Base-by-base conservation (phyloP, 2,888 invertebrate genomes). In the Leucophenga maculata region DNA sequence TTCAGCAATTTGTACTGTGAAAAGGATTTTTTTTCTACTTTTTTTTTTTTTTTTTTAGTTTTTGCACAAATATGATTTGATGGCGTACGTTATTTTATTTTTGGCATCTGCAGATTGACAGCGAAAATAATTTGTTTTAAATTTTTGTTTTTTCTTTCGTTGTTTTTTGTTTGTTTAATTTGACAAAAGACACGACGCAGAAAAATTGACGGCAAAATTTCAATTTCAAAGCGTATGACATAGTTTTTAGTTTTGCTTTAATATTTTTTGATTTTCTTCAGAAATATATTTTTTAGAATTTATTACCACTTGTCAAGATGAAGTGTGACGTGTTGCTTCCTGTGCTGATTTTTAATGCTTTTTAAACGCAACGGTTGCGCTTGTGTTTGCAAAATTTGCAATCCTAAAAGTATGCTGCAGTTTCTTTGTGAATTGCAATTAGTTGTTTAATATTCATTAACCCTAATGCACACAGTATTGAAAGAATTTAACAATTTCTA, bases 101-200 rank as follows among this genome's bases (percentile, higher is more conserved):
- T 70, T 57, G 22, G 22, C 16, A n/a, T n/a, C n/a, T 44, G 68
- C 59, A 69, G 62, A 20, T 65, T 81, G 78, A 78, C 78, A 79
- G 69, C 59, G 69, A 46, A 44, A 67, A 80, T 72, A 71, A 72
- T 55, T 67, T 44, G 26, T 64, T 72, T 73, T 76, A 71, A 67
- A 14, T 57, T 32, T 32, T 67, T 73, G 64, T 69, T 59, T 59
- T 59, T 18, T 69, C 68, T 67, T 67, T 67, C 50, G 65, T 39
- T 66, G 54, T 57, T 69, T 50, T 52, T 50, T 50, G 13, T 59
- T 55, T 59, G 62, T 69, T 76, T 83, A 81, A 80, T 76, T 80
- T 82, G 82, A 80, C 84, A 80, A 76, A 83, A 79, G 74, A 80
- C 71, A 64, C 69, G 79, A 77, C 80, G 82, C 32, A 64, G 69